Conservation (phyloP, 35 echinoderm and acorn worm genomes). For the Apostichopus californicus region DNA sequence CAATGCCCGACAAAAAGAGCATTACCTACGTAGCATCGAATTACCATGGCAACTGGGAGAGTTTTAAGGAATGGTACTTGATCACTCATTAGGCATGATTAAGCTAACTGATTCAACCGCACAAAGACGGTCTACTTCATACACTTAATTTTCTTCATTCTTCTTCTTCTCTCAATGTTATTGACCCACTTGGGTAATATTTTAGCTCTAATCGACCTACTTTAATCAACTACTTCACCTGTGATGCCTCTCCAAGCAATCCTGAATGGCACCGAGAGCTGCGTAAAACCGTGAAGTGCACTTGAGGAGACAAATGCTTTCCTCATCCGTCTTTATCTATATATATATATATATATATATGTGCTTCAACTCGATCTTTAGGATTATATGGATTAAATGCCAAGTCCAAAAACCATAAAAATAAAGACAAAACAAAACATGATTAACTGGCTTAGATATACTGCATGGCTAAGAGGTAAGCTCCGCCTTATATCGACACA, state of each 20-base stretch:
- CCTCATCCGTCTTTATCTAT: background rate
- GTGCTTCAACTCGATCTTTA: background rate
- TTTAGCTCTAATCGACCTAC: constrained; percentile 29
- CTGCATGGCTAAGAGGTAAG: too few relatives aligned
- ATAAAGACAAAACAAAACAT: constrained; percentile 1
- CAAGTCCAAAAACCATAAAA: background rate
- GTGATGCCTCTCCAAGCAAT: constrained; percentile 27
- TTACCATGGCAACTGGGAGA: background rate
- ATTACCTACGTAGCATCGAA: background rate
- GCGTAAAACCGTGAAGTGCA: constrained; percentile 8
- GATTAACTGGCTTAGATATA: background rate
- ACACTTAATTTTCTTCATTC: background rate
- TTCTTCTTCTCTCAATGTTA: background rate
- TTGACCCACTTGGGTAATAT: constrained; percentile 34
- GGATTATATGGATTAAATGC: constrained; percentile 21
- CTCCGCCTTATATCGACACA: too few relatives aligned
- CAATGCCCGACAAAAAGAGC: too few relatives aligned
- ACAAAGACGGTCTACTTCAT: background rate
- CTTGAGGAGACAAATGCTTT: constrained; percentile 6
- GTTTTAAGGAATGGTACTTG: background rate
- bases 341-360: constrained; percentile 13
- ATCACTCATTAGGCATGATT: constrained; percentile 5
- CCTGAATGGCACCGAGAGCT: constrained; percentile 14
- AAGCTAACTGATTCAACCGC: background rate
- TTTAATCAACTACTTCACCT: constrained; percentile 18